A percentile compares a stretch with the other conserved stretches of the same genome.
Conservation (phyloP, 1,140 invertebrate genomes). For the Wiebesia pumilae region DNA sequence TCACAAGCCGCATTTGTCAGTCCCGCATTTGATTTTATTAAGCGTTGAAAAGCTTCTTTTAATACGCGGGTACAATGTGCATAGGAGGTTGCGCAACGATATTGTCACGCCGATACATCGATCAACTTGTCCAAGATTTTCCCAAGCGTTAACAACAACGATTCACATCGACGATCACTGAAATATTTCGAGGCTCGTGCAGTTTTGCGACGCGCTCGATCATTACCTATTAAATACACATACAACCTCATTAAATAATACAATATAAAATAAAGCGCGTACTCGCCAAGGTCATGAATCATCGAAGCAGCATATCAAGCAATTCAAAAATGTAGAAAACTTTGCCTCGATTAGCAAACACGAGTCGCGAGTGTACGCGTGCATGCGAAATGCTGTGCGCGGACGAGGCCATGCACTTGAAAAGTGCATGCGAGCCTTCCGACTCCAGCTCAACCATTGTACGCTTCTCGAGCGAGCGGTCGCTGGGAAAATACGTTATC, state of each 20-base stretch:
- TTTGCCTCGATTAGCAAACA: neutral
- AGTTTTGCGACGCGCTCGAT: neutral
- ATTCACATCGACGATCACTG: too few relatives aligned
- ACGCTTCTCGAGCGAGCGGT: too few relatives aligned
- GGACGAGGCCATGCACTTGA: neutral
- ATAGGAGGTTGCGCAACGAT: neutral
- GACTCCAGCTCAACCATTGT: neutral
- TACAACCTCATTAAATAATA: neutral
- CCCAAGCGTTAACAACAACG: neutral
- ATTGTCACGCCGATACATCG: neutral
- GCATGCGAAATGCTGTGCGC: neutral
- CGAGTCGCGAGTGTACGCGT: neutral
- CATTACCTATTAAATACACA: too few relatives aligned
- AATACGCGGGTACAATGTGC: neutral
- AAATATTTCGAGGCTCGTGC: neutral
- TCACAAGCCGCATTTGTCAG: neutral
- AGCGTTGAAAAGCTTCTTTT: neutral
- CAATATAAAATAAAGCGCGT: neutral
- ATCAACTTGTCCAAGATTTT: neutral
- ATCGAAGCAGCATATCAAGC: neutral
- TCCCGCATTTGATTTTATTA: neutral
- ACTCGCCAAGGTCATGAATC: neutral
- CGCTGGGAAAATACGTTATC: too few relatives aligned
- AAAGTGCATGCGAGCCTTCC: neutral
- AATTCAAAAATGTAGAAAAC: neutral